A percentile compares a stretch with the other conserved stretches of the same genome.
Evolutionary conservation across 2,888 invertebrate species (phyloP).

Genomic region (Lissocephala sabroskyi): DNA sequence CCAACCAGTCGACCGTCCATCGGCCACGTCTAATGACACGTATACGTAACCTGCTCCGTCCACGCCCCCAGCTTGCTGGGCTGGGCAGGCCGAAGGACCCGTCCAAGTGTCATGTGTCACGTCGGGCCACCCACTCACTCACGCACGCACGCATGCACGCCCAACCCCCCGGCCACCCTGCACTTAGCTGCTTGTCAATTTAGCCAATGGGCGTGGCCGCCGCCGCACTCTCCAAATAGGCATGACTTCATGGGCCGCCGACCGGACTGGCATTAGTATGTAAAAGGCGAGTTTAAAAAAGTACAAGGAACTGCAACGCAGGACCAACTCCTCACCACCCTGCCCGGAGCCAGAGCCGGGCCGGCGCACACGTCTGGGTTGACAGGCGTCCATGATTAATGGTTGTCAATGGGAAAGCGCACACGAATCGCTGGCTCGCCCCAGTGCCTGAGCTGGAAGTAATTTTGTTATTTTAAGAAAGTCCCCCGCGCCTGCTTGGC

Average conservation of each 20-base stretch:
- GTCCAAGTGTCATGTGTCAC: slow-evolving; percentile 52
- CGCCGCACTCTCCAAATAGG: slow-evolving; percentile 30
- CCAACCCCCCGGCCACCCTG: neutral
- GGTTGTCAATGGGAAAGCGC: slow-evolving; percentile 70
- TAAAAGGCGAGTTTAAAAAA: slow-evolving; percentile 48
- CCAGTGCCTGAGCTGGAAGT: slow-evolving; percentile 33
- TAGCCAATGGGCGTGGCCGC: slow-evolving; percentile 57
- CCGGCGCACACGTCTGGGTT: slow-evolving; percentile 40
- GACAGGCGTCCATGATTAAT: slow-evolving; percentile 73
- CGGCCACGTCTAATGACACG: slow-evolving; percentile 59
- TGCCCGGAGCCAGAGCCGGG: slow-evolving; percentile 17
- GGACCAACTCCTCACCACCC: slow-evolving; percentile 37
- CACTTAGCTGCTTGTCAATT: slow-evolving; percentile 60
- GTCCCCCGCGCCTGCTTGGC: slow-evolving; percentile 17
- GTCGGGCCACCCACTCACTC: slow-evolving; percentile 2
- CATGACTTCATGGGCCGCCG: slow-evolving; percentile 35
- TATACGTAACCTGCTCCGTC: slow-evolving; percentile 47
- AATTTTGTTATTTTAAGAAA: slow-evolving; percentile 67
- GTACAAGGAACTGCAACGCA: slow-evolving; percentile 42
- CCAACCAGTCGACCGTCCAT: slow-evolving; percentile 56
- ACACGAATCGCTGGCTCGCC: neutral
- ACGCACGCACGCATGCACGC: slow-evolving; percentile 6
- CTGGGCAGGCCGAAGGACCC: slow-evolving; percentile 13
- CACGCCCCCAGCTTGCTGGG: slow-evolving; percentile 15
- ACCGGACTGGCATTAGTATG: slow-evolving; percentile 53